phyloP scores from a whole-genome alignment of 2,113 vertebrate genomes.

The Petrocephalus zakoni region DNA sequence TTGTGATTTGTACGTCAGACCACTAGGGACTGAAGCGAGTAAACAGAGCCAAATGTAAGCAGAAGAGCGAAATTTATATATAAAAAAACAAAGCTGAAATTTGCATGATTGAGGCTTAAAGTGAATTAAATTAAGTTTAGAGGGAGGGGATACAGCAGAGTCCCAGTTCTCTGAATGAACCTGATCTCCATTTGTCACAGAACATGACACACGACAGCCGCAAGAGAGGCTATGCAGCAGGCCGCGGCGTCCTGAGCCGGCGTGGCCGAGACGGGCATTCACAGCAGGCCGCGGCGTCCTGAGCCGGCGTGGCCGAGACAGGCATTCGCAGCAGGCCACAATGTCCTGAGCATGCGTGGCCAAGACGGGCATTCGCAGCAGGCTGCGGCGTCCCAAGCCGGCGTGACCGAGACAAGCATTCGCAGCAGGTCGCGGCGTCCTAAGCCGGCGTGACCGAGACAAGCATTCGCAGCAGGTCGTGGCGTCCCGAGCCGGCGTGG shows the following conservation, averaged over 20 bases:
- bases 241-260: no score
- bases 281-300: no score
- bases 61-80: not conserved
- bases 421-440: no score
- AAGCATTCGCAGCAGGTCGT: no score
- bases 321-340: no score
- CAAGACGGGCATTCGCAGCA: no score
- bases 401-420: no score
- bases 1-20: conserved; percentile 45
- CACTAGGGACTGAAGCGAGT: conserved; percentile 63
- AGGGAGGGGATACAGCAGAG: not conserved
- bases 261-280: no score
- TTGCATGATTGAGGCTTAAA: conserved; percentile 13
- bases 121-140: not conserved
- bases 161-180: not conserved
- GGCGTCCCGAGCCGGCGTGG: no score
- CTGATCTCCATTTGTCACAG: conserved; percentile 2
- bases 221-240: not conserved
- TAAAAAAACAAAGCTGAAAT: not conserved
- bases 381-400: not conserved
- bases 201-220: not conserved
- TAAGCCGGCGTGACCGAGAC: no score
- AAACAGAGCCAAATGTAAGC: conserved; percentile 14
- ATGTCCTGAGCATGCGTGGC: no score
- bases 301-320: no score